These are phyloP conservation scores for Forbesichthys agassizii DNA, from an alignment of 2,113 vertebrate genomes.

Conservation along the genomic window DNA sequence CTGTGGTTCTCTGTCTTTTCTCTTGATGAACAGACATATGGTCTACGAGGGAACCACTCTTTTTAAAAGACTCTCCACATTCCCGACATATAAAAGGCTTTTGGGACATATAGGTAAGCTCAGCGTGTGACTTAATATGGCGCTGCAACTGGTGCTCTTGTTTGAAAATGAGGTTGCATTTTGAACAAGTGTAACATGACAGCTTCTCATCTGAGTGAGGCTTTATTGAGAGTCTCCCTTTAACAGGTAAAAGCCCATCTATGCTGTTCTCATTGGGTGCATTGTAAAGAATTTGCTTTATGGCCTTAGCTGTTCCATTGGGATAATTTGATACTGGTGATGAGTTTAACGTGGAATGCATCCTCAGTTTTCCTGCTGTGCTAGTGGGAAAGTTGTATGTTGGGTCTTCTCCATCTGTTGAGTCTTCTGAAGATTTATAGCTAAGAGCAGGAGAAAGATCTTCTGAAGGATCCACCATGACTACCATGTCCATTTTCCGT, in stretches of 20 bases:
- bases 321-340: conserved; percentile 79
- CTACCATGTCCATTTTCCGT: conserved; percentile 94
- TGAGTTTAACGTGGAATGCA: conserved; percentile 80
- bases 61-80: conserved; percentile 89
- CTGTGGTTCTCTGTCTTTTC: conserved; percentile 82
- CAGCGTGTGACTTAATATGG: conserved; percentile 92
- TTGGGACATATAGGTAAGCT: conserved; percentile 83
- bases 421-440: conserved; percentile 80
- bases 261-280: conserved; percentile 78
- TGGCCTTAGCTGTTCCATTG: conserved; percentile 84
- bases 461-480: conserved; percentile 90
- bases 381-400: conserved; percentile 64
- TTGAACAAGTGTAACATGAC: conserved; percentile 87
- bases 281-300: conserved; percentile 87
- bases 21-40: conserved; percentile 91
- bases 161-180: conserved; percentile 92
- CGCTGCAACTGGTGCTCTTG: conserved; percentile 89
- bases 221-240: conserved; percentile 80
- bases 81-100: conserved; percentile 89
- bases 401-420: conserved; percentile 77
- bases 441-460: conserved; percentile 82
- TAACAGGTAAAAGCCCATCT: conserved; percentile 79
- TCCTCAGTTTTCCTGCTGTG: conserved; percentile 65
- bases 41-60: conserved; percentile 86
- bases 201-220: conserved; percentile 84